phyloP scores from a whole-genome alignment of 2,888 invertebrate species.

The Halictus quadricinctus region DNA sequence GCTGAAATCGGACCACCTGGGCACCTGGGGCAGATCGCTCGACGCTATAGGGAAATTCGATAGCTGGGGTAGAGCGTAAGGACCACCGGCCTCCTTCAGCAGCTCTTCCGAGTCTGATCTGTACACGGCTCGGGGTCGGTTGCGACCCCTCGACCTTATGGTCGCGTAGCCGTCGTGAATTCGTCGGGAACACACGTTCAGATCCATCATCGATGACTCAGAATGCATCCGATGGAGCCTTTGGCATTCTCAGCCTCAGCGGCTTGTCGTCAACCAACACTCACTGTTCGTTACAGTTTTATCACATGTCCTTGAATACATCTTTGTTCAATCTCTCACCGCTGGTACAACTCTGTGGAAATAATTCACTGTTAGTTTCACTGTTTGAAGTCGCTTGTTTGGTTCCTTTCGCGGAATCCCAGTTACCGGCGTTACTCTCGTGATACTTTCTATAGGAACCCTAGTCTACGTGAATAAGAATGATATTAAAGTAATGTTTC shows the following conservation, averaged over 20 bases:
- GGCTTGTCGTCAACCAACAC: conserved; percentile 21
- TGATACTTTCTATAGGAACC: conserved; percentile 24
- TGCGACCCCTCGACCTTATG: conserved; percentile 86
- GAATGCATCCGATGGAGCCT: background rate
- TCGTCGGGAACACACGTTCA: conserved; percentile 82
- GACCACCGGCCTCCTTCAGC: conserved; percentile 74
- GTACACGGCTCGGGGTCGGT: conserved; percentile 76
- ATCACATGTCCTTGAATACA: background rate
- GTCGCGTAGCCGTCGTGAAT: conserved; percentile 95
- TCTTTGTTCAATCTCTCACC: conserved; percentile 4
- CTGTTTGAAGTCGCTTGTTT: conserved; percentile 35
- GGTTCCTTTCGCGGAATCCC: background rate
- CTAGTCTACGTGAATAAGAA: background rate
- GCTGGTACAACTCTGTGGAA: conserved; percentile 35
- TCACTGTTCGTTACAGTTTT: background rate
- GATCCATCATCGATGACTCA: conserved; percentile 71
- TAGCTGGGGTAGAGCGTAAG: conserved; percentile 72
- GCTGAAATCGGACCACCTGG: conserved; percentile 74
- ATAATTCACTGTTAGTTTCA: conserved; percentile 29
- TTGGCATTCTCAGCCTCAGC: conserved; percentile 30
- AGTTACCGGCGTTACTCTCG: conserved; percentile 6
- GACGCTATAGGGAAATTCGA: conserved; percentile 68
- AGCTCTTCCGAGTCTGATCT: conserved; percentile 77
- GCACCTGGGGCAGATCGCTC: conserved; percentile 70
- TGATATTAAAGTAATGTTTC: no score